phyloP scores from a whole-genome alignment of 2,888 invertebrate species.

The Boloria euphrosyne region DNA sequence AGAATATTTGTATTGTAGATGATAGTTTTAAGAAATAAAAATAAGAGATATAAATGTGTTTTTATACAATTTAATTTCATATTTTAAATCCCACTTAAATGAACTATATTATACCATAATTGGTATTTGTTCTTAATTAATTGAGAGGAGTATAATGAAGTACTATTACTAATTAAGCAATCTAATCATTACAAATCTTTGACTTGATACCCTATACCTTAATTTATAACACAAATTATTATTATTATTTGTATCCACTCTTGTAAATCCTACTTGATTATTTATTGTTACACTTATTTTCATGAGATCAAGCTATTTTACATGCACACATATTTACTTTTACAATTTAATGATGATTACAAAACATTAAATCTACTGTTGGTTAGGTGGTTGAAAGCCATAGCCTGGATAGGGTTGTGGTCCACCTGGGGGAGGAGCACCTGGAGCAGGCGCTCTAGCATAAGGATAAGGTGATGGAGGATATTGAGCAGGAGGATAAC shows the following conservation, averaged over 20 bases:
- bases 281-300: background rate
- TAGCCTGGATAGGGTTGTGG: slow-evolving; percentile 90
- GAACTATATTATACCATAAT: slow-evolving; percentile 6
- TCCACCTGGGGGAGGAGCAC: slow-evolving; percentile 87
- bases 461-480: slow-evolving; percentile 83
- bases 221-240: background rate
- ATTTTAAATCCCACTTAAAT: slow-evolving; percentile 9
- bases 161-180: background rate
- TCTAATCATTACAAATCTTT: background rate
- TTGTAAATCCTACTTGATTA: background rate
- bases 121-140: slow-evolving; percentile 7
- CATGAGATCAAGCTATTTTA: slow-evolving; percentile 10
- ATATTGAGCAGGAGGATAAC: slow-evolving; percentile 79
- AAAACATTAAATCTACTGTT: slow-evolving; percentile 66
- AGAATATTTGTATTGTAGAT: background rate
- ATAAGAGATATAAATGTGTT: slow-evolving; percentile 1
- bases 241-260: background rate
- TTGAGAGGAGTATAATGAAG: background rate
- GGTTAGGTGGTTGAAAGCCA: slow-evolving; percentile 90
- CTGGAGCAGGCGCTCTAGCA: slow-evolving; percentile 83
- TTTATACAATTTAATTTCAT: slow-evolving; percentile 5
- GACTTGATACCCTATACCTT: background rate
- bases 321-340: background rate
- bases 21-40: background rate
- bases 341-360: slow-evolving; percentile 17